Evolutionary conservation across 2,888 invertebrate genomes (phyloP).

Genomic region (Venustoraphidia nigricollis): DNA sequence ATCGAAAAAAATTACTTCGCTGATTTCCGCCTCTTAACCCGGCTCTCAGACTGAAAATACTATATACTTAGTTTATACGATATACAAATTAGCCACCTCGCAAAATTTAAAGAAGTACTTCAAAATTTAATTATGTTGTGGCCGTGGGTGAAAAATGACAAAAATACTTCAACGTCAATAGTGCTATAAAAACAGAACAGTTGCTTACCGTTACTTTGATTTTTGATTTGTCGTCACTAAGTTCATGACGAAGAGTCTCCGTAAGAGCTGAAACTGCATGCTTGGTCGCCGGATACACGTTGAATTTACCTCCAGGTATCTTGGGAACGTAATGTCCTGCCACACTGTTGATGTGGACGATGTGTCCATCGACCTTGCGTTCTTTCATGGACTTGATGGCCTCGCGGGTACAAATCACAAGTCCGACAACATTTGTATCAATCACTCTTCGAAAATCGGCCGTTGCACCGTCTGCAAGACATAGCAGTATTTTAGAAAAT

Average conservation of each 20-base stretch:
- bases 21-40: no score
- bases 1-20: no score
- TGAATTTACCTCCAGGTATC: background rate
- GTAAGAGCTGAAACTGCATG: constrained; percentile 2
- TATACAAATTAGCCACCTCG: no score
- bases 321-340: constrained; percentile 6
- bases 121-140: no score
- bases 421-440: constrained; percentile 12
- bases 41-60: no score
- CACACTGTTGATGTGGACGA: constrained; percentile 14
- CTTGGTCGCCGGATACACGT: constrained; percentile 5
- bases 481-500: no score
- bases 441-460: constrained; percentile 6
- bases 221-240: constrained; percentile 1
- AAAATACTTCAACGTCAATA: no score
- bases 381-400: constrained; percentile 12
- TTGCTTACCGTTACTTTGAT: constrained; percentile 3
- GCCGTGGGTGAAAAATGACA: no score
- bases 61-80: no score
- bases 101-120: no score
- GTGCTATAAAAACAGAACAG: no score
- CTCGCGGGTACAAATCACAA: constrained; percentile 10
- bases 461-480: background rate
- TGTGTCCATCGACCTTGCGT: constrained; percentile 11
- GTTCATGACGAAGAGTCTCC: constrained; percentile 4